Conservation (phyloP, 2,113 vertebrate species). For the Myotis brandtii region DNA sequence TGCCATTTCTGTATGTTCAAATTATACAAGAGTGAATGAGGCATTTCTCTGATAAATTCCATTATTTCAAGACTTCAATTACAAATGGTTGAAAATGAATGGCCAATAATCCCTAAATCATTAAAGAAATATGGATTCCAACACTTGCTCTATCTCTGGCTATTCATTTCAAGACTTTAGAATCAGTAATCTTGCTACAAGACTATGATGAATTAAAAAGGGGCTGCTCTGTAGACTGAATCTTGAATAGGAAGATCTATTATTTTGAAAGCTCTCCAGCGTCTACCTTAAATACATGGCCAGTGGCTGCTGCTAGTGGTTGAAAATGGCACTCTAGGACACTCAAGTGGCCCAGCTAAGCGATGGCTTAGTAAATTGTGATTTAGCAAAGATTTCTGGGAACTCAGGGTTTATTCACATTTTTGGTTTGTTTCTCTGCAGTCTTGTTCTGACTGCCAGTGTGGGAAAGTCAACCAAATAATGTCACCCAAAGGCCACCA, state of each 20-base stretch:
- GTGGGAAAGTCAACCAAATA: not conserved
- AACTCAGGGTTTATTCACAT: not conserved
- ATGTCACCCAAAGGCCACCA: not conserved
- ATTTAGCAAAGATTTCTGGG: constrained; percentile 46
- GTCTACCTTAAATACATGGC: not conserved
- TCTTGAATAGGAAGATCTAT: constrained; percentile 16
- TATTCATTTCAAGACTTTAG: constrained; percentile 56
- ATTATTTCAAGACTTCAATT: constrained; percentile 70
- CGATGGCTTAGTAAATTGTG: not conserved
- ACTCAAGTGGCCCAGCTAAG: not conserved
- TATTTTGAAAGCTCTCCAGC: constrained; percentile 11
- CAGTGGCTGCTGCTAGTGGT: not conserved
- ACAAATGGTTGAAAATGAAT: constrained; percentile 62
- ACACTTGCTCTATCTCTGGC: constrained; percentile 1
- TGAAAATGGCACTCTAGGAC: constrained; percentile 15
- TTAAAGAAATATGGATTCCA: constrained; percentile 59
- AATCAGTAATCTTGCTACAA: constrained; percentile 44
- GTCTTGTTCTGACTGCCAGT: not conserved
- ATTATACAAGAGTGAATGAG: constrained; percentile 67
- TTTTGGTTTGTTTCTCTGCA: not conserved
- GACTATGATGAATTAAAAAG: constrained; percentile 34
- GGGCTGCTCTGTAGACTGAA: not conserved
- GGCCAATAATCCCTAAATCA: constrained; percentile 60
- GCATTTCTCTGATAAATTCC: constrained; percentile 66
- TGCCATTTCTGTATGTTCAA: constrained; percentile 63